A percentile compares a stretch with the other conserved stretches of the same genome.
These are phyloP conservation scores for Himantopus leucocephalus DNA, from an alignment of 2,113 vertebrate genomes.

Conservation along the genomic window DNA sequence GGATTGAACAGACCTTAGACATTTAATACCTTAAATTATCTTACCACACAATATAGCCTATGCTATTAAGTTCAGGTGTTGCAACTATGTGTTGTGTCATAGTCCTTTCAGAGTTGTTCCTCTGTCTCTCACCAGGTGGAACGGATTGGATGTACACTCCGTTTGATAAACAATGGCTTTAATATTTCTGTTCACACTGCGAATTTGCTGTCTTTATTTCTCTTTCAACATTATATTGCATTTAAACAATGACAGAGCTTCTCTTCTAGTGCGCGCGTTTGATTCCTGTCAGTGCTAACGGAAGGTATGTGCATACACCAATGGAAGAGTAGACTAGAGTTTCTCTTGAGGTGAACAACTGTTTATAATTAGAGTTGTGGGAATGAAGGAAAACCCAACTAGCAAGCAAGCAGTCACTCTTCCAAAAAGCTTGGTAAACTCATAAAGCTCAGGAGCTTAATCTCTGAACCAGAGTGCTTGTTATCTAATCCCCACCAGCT, in stretches of 20 bases:
- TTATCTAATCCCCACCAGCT: conserved; percentile 67
- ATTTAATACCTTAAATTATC: neutral
- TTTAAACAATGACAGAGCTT: neutral
- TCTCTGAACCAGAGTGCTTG: conserved; percentile 61
- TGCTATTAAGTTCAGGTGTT: neutral
- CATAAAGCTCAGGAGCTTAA: conserved; percentile 54
- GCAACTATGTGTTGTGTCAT: neutral
- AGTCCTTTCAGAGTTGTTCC: neutral
- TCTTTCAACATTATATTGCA: neutral
- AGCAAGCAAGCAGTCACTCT: conserved; percentile 41
- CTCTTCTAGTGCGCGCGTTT: neutral
- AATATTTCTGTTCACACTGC: neutral
- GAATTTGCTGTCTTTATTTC: neutral
- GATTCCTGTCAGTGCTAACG: neutral
- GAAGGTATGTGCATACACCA: neutral
- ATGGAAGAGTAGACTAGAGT: neutral
- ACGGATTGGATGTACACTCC: neutral
- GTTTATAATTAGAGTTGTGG: conserved; percentile 54
- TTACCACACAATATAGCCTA: neutral
- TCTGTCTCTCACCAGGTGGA: neutral
- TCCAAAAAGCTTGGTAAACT: conserved; percentile 60
- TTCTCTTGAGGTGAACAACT: conserved; percentile 58
- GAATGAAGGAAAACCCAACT: conserved; percentile 24
- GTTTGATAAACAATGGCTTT: neutral
- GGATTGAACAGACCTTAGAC: neutral